Conservation (phyloP, 2,797 vertebrate species). For the Rhinophrynus dorsalis region DNA sequence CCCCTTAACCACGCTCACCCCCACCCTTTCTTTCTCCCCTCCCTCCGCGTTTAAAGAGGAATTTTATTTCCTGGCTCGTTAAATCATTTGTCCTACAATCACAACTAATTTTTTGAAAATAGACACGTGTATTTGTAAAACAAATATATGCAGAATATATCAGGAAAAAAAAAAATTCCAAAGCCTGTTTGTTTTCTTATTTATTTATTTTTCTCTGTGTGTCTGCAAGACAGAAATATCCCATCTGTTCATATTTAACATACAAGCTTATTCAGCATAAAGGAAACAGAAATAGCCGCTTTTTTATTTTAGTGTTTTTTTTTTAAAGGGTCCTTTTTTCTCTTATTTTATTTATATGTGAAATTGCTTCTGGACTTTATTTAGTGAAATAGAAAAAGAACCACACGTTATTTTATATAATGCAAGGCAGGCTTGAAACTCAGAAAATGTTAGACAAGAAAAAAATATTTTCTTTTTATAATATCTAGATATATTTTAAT, state of each 20-base stretch:
- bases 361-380: slow-evolving; percentile 44
- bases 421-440: too few species aligned
- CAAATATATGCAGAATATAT: slow-evolving; percentile 7
- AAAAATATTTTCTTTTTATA: too few species aligned
- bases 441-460: too few species aligned
- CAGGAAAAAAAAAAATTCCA: background rate
- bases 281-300: slow-evolving; percentile 16
- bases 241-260: slow-evolving; percentile 48
- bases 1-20: slow-evolving; percentile 6
- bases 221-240: slow-evolving; percentile 14
- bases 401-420: slow-evolving; percentile 21
- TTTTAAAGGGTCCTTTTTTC: background rate
- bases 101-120: slow-evolving; percentile 20
- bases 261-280: slow-evolving; percentile 46
- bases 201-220: slow-evolving; percentile 19
- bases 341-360: slow-evolving; percentile 32
- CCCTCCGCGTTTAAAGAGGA: slow-evolving; percentile 28
- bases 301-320: slow-evolving; percentile 1
- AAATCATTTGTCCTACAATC: slow-evolving; percentile 43
- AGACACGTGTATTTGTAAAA: slow-evolving; percentile 26
- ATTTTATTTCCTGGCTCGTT: slow-evolving; percentile 38
- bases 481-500: too few species aligned
- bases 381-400: slow-evolving; percentile 12
- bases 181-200: slow-evolving; percentile 15
- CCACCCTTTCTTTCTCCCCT: background rate